Evolutionary conservation across 1,140 invertebrate species (phyloP), one percentile per base, ranked within the genome.

Genomic region (Kradibia gibbosae): DNA sequence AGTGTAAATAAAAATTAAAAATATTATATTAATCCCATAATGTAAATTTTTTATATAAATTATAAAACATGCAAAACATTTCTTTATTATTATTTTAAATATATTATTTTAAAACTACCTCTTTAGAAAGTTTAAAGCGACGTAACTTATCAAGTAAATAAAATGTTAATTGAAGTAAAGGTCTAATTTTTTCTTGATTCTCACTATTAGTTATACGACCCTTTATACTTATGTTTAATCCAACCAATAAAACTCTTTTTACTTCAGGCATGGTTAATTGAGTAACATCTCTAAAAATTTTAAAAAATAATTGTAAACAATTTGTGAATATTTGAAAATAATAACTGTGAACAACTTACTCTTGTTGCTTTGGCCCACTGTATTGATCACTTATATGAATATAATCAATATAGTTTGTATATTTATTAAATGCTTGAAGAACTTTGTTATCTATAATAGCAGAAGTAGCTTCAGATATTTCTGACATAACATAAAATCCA

Each of bases 311-410:
- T 45, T 65, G 75, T 73, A 28, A 62, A 76, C 39, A 77, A 53
- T 45, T n/a, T 78, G 8, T 31, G 11, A 74, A 60, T 36, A 34
- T 62, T 50, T 36, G 76, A 79, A 83, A 34, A 60, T 71, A 65
- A 36, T 22, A 74, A 55, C 45, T 78, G 71, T 72, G 25, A 76
- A 77, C 83, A 67, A 93, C 95, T 94, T 92, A 97, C 95, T 99
- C 98, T 87, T 95, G 94, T 87, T 95, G 94, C 90, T 98, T 98
- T 10, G 94, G 93, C 60, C 98, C 96, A 85, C 95, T 96, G 91
- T 95, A 99, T 88, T 99, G 96, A 92, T 99, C 99, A 79, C 98
- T 99, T 87, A 99, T 95, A 91, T 99, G 98, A 90, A 99, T 96
- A 91, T 96, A 99, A 89, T 99, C 98, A 85, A 99, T 94, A 86